Conservation (phyloP, 1,140 invertebrate genomes). For the Drosophila equinoxialis region DNA sequence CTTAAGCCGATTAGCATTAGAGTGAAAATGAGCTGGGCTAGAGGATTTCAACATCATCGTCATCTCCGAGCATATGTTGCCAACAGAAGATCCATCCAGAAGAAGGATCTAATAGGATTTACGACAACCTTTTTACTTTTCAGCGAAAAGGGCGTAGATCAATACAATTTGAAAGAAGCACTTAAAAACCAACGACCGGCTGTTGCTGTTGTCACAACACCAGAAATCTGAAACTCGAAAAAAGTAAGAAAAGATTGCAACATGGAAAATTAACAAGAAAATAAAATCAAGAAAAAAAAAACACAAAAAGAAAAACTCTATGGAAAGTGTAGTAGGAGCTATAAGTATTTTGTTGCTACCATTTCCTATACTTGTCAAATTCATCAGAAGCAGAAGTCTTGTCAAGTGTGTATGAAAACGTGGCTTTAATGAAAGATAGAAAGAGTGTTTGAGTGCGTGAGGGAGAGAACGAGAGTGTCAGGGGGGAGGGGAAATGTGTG, state of each 20-base stretch:
- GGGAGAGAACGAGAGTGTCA: background rate
- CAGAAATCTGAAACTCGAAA: background rate
- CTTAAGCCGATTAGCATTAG: slow-evolving; percentile 17
- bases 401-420: slow-evolving; percentile 2
- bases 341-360: slow-evolving; percentile 8
- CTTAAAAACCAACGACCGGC: slow-evolving; percentile 12
- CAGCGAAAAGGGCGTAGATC: slow-evolving; percentile 18
- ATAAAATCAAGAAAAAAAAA: background rate
- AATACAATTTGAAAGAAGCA: slow-evolving; percentile 15
- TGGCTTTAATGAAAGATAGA: background rate
- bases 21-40: slow-evolving; percentile 8
- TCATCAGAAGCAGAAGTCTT: background rate
- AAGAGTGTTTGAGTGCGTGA: background rate
- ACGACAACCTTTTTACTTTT: slow-evolving; percentile 1
- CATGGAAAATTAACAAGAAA: slow-evolving; percentile 17
- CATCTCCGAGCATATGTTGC: slow-evolving; percentile 1
- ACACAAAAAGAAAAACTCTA: background rate
- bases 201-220: slow-evolving; percentile 19
- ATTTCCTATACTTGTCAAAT: background rate
- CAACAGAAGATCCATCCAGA: background rate
- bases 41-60: background rate
- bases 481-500: background rate
- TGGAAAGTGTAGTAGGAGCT: background rate
- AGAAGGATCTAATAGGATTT: slow-evolving; percentile 24
- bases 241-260: background rate